A percentile compares a stretch with the other conserved stretches of the same genome.
These are phyloP conservation scores for Schizothorax lantsangensis DNA, from an alignment of 2,797 vertebrate genomes.

Conservation along the genomic window DNA sequence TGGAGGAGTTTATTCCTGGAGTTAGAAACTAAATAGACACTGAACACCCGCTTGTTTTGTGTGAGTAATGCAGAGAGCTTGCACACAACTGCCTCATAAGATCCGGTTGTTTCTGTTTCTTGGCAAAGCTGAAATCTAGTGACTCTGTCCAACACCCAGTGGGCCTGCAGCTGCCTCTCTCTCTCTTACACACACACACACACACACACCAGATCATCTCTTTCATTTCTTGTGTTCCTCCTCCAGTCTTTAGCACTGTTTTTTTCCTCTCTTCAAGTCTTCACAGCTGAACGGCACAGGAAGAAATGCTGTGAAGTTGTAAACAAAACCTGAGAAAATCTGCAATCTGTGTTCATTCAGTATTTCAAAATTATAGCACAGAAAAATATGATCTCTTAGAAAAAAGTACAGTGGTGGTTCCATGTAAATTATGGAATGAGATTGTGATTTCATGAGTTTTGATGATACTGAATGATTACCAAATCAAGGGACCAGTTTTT, in stretches of 20 bases:
- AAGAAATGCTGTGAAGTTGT: slow-evolving; percentile 45
- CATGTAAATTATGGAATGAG: too few species aligned
- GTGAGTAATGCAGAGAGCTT: slow-evolving; percentile 57
- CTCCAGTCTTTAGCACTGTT: slow-evolving; percentile 3
- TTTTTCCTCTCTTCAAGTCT: slow-evolving; percentile 14
- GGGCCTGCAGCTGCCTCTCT: slow-evolving; percentile 58
- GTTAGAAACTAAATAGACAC: slow-evolving; percentile 41
- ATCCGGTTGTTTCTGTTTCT: slow-evolving; percentile 60
- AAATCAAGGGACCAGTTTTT: not conserved
- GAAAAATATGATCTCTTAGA: not conserved
- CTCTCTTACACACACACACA: not conserved
- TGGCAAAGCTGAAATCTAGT: slow-evolving; percentile 58
- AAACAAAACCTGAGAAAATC: slow-evolving; percentile 8
- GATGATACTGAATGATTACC: not conserved
- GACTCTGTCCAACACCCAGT: slow-evolving; percentile 59
- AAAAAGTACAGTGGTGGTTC: not conserved
- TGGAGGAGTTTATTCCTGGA: slow-evolving; percentile 53
- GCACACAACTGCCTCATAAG: slow-evolving; percentile 55
- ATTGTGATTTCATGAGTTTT: not conserved
- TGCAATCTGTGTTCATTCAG: not conserved
- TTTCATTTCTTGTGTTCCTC: slow-evolving; percentile 26
- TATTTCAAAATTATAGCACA: not conserved
- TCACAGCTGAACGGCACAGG: slow-evolving; percentile 29
- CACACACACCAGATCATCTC: slow-evolving; percentile 17
- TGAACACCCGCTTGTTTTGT: slow-evolving; percentile 52